Evolutionary conservation across 2,113 vertebrate genomes (phyloP).

Genomic region (Ardeotis arabs): DNA sequence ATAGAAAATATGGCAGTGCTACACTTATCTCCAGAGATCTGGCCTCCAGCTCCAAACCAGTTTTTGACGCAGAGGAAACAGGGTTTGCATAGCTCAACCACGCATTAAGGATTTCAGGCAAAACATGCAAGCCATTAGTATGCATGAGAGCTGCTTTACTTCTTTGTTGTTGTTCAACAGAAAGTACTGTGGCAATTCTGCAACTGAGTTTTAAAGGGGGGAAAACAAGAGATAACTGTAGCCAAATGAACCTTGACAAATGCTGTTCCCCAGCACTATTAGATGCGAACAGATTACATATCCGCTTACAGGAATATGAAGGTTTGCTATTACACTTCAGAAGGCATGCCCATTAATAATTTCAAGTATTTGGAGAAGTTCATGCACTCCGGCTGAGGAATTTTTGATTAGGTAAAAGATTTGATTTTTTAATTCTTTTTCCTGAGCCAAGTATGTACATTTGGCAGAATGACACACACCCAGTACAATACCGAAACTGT

Average conservation of each 20-base stretch:
- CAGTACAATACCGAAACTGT: fast-evolving
- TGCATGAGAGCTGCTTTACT: not conserved
- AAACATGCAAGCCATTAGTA: slow-evolving; percentile 10
- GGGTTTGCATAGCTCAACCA: fast-evolving
- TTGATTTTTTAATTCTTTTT: not conserved
- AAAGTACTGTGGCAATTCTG: slow-evolving; percentile 15
- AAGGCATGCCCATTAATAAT: slow-evolving; percentile 7
- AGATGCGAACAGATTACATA: slow-evolving; percentile 32
- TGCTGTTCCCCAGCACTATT: not conserved
- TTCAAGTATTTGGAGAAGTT: slow-evolving; percentile 18
- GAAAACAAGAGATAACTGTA: not conserved
- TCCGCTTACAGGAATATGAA: not conserved
- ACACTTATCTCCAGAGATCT: not conserved
- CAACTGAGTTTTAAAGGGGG: not conserved
- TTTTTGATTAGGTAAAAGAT: slow-evolving; percentile 30
- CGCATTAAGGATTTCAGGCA: not conserved
- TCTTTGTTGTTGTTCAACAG: slow-evolving; percentile 9
- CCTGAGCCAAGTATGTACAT: not conserved
- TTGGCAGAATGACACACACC: not conserved
- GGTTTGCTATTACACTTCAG: slow-evolving; percentile 18
- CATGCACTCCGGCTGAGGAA: not conserved
- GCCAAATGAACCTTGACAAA: slow-evolving; percentile 39
- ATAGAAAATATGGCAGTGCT: not conserved
- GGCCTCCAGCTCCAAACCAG: not conserved
- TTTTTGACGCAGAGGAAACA: not conserved